These are phyloP conservation scores for Regulus satrapa DNA, from an alignment of 2,113 vertebrate genomes.

Conservation along the genomic window DNA sequence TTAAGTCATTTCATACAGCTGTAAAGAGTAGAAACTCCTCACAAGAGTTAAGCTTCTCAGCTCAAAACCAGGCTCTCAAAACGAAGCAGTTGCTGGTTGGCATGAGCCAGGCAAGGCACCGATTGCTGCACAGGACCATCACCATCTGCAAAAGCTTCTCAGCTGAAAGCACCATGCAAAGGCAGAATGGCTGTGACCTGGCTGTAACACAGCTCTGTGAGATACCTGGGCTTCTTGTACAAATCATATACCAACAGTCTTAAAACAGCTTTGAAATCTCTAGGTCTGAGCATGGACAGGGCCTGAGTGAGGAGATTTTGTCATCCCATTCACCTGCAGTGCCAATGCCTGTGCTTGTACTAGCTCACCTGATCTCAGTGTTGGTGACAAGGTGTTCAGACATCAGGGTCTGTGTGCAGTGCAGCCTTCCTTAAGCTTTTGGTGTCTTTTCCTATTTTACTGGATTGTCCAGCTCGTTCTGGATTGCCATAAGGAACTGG, in stretches of 20 bases:
- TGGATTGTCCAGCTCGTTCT: neutral
- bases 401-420: neutral
- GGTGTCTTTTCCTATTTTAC: neutral
- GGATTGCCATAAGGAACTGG: neutral
- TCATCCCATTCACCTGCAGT: neutral
- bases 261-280: neutral
- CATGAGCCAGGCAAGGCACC: neutral
- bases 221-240: neutral
- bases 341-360: fast-evolving
- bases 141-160: neutral
- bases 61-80: neutral
- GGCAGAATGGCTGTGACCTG: neutral
- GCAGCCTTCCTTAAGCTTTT: neutral
- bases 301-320: neutral
- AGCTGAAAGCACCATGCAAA: neutral
- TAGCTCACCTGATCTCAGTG: neutral
- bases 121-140: neutral
- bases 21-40: neutral
- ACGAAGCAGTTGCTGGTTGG: neutral
- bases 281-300: neutral
- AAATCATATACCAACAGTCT: neutral
- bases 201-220: neutral
- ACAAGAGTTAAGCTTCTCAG: neutral
- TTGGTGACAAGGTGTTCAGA: neutral
- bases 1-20: neutral